Evolutionary conservation across 2,113 vertebrate genomes (phyloP), one percentile per base, ranked within the genome.

Genomic region (Morone saxatilis): DNA sequence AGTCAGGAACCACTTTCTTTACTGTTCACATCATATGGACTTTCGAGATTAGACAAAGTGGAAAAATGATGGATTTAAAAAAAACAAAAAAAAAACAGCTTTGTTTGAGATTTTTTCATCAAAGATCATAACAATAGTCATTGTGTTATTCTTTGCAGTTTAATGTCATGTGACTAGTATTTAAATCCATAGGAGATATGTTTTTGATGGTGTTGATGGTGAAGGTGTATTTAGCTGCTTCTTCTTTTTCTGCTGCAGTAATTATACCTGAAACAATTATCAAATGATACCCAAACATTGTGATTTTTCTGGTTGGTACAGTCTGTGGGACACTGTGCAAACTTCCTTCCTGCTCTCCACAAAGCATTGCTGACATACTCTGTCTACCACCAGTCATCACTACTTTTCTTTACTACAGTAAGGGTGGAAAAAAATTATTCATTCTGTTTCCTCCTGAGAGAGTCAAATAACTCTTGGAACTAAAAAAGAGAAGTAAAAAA

Each of bases 301-400:
- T 45, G 13, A 50, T 41, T 61, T 60, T 36, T 40, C 8, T 51
- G 36, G 12, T 11, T 31, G 14, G 9, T 50, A 13, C 20, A 41
- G 13, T 62, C 45, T 31, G 10, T 11, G 47, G 12, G 10, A 62
- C 36, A 10, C 45, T 50, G 13, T 60, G 17, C 40, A 71, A 54
- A 4, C 40, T 54, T 65, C 7, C 16, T 61, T 25, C 14, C 40
- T 14, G 13, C 41, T 16, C 56, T 59, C 36, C 20, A 50, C 20
- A 6, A 50, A 48, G 41, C 20, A 41, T n/a, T 54, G 19, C 66
- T 62, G 54, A 60, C 38, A 61, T 22, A 17, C 31, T 14, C 41
- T 50, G 60, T 70, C 60, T 67, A 36, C 38, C 10, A 40, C 56
- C 51, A 62, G 19, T 41, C 54, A 57, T 69, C 76, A 56, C 20